Conservation (phyloP, 2,797 vertebrate genomes). For the Peromyscus eremicus region DNA sequence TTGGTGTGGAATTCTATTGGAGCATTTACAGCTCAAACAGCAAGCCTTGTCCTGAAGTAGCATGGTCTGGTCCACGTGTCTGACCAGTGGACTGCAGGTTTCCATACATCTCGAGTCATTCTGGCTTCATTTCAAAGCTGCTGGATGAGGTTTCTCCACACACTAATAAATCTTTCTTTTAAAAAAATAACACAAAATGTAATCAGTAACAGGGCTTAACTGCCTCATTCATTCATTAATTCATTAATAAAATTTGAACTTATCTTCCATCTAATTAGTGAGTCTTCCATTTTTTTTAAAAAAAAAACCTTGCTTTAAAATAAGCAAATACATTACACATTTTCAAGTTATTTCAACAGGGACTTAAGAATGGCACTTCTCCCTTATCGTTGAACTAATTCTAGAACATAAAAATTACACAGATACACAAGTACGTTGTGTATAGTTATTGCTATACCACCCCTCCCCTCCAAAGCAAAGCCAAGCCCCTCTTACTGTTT, state of each 20-base stretch:
- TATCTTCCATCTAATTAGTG: conserved; percentile 60
- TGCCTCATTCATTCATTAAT: conserved; percentile 52
- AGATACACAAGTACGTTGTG: conserved; percentile 48
- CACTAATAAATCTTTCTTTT: conserved; percentile 65
- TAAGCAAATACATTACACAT: conserved; percentile 60
- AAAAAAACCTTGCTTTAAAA: conserved; percentile 62
- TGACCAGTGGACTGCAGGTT: conserved; percentile 75
- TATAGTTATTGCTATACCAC: not conserved
- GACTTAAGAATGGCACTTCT: conserved; percentile 12
- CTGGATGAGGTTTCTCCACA: conserved; percentile 72
- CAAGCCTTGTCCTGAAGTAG: conserved; percentile 51
- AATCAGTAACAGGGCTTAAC: conserved; percentile 64
- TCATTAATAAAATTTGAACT: conserved; percentile 42
- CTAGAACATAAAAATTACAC: conserved; percentile 50
- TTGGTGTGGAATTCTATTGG: conserved; percentile 74
- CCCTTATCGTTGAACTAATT: conserved; percentile 26
- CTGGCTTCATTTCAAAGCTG: conserved; percentile 73
- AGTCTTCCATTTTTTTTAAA: not conserved
- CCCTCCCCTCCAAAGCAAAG: not conserved
- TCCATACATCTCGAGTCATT: conserved; percentile 75
- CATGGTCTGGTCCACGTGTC: conserved; percentile 72
- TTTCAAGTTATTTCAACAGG: conserved; percentile 67
- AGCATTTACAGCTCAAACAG: conserved; percentile 49
- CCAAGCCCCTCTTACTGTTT: conserved; percentile 69
- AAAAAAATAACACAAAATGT: conserved; percentile 65